A percentile compares a stretch with the other conserved stretches of the same genome.
These are phyloP conservation scores for Lutjanus campechanus DNA, from an alignment of 2,797 vertebrate species.

Conservation along the genomic window DNA sequence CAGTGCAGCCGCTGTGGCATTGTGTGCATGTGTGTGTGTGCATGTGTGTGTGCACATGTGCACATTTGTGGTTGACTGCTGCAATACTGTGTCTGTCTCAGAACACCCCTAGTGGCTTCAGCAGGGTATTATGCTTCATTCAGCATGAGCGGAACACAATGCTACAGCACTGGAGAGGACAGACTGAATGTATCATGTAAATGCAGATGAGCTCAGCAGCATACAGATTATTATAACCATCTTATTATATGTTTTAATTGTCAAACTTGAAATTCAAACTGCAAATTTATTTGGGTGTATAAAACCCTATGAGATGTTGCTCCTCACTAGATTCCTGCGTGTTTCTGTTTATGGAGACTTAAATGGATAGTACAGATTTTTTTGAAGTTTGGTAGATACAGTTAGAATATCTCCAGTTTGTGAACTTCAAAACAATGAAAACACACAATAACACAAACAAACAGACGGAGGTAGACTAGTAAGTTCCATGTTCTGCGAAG, in stretches of 20 bases:
- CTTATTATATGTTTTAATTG: slow-evolving; percentile 28
- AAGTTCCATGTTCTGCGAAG: too few species aligned
- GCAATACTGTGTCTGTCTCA: slow-evolving; percentile 21
- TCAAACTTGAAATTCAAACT: slow-evolving; percentile 6
- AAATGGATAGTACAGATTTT: background rate
- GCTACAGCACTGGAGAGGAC: background rate
- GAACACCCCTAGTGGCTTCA: slow-evolving; percentile 55
- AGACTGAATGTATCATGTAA: slow-evolving; percentile 2
- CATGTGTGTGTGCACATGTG: background rate
- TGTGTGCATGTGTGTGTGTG: slow-evolving; percentile 10
- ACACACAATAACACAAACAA: too few species aligned
- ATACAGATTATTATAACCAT: too few species aligned
- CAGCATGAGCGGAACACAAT: slow-evolving; percentile 27
- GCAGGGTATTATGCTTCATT: slow-evolving; percentile 42
- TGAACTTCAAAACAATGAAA: too few species aligned
- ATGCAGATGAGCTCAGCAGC: too few species aligned
- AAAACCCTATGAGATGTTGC: background rate
- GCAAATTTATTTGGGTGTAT: background rate
- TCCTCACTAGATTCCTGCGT: slow-evolving; percentile 4
- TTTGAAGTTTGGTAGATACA: too few species aligned
- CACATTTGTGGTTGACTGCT: slow-evolving; percentile 28
- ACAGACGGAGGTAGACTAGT: too few species aligned
- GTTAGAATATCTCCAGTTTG: too few species aligned
- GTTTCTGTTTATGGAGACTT: slow-evolving; percentile 5
- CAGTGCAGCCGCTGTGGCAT: slow-evolving; percentile 41